Conservation (phyloP, 2,797 vertebrate genomes). For the Lepilemur septentrionalis region DNA sequence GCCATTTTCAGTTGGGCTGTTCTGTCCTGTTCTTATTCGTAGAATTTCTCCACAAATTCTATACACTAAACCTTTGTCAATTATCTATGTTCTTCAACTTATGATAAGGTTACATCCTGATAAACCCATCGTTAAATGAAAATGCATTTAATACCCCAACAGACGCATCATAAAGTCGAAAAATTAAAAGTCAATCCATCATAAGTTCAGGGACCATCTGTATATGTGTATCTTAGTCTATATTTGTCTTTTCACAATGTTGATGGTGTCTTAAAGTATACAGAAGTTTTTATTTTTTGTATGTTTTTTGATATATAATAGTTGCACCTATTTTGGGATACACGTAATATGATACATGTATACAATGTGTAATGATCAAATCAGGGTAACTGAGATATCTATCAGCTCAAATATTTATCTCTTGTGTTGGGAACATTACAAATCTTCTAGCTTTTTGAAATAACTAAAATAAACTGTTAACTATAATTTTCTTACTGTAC, state of each 20-base stretch:
- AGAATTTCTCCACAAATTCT: constrained; percentile 9
- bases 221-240: not conserved
- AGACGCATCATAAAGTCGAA: not conserved
- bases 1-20: not conserved
- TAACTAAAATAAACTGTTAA: not conserved
- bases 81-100: not conserved
- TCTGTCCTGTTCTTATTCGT: not conserved
- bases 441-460: not conserved
- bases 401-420: not conserved
- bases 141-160: not conserved
- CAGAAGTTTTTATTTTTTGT: not conserved
- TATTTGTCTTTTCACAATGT: not conserved
- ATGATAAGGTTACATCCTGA: not conserved
- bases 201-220: not conserved
- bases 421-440: not conserved
- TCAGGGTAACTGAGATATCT: not conserved
- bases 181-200: not conserved
- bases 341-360: not conserved
- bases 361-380: not conserved
- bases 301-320: not conserved
- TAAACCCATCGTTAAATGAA: not conserved
- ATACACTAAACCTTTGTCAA: not conserved
- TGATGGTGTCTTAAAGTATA: not conserved
- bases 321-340: not conserved
- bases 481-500: not conserved